Conservation (phyloP, 2,113 vertebrate species). For the Megaleporinus macrocephalus region DNA sequence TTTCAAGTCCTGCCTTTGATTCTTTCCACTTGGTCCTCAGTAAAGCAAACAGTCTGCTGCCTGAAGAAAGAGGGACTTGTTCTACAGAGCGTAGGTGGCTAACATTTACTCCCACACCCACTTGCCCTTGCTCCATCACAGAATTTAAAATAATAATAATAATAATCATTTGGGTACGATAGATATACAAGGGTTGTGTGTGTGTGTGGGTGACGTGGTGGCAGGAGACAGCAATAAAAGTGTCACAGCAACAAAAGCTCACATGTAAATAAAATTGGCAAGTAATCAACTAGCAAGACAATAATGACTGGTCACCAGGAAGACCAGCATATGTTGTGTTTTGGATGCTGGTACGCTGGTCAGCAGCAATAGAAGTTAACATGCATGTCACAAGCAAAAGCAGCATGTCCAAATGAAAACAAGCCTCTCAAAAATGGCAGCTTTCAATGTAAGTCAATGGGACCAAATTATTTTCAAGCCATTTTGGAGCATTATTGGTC, state of each 20-base stretch:
- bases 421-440: no score
- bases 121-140: slow-evolving; percentile 40
- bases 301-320: no score
- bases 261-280: no score
- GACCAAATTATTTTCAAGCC: no score
- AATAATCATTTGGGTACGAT: slow-evolving; percentile 39
- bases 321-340: no score
- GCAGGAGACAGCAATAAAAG: neutral
- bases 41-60: slow-evolving; percentile 47
- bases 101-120: slow-evolving; percentile 34
- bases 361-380: no score
- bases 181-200: slow-evolving; percentile 13
- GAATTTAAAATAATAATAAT: slow-evolving; percentile 33
- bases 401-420: neutral
- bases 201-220: neutral
- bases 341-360: no score
- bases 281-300: no score
- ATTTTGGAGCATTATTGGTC: no score
- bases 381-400: no score
- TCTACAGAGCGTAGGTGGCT: slow-evolving; percentile 52
- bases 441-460: no score
- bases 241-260: slow-evolving; percentile 44
- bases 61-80: slow-evolving; percentile 46
- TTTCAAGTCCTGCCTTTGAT: slow-evolving; percentile 26
- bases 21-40: slow-evolving; percentile 42